Evolutionary conservation across 2,797 vertebrate genomes (phyloP).

Genomic region (Molossus alvarezi): DNA sequence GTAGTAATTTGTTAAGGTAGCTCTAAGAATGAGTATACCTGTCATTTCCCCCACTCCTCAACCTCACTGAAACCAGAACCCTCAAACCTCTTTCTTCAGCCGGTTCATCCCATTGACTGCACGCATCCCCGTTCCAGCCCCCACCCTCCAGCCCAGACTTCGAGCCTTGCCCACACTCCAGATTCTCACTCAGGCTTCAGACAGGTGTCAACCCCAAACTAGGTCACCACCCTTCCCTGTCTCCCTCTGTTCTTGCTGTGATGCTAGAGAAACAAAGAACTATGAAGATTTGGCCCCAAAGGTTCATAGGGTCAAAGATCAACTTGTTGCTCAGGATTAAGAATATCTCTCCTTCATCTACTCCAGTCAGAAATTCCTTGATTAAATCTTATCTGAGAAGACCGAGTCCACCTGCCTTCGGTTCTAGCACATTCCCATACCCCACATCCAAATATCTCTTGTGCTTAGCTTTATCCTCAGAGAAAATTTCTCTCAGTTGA

Average conservation of each 20-base stretch:
- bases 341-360: neutral
- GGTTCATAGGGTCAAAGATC: neutral
- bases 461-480: neutral
- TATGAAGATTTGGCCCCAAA: neutral
- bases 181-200: neutral
- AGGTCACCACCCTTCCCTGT: neutral
- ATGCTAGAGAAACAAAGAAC: neutral
- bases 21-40: neutral
- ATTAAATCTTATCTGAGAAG: neutral
- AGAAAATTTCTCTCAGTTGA: neutral
- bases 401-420: neutral
- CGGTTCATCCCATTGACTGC: neutral
- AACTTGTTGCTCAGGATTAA: slow-evolving; percentile 19
- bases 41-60: neutral
- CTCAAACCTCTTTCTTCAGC: neutral
- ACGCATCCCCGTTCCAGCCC: neutral
- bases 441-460: neutral
- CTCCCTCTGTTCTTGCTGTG: neutral
- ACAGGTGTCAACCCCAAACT: neutral
- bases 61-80: neutral
- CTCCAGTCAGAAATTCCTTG: neutral
- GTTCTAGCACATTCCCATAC: slow-evolving; percentile 21
- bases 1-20: neutral
- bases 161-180: neutral
- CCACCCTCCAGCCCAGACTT: neutral